phyloP scores from a whole-genome alignment of 2,113 vertebrate genomes.

The Menidia beryllina region DNA sequence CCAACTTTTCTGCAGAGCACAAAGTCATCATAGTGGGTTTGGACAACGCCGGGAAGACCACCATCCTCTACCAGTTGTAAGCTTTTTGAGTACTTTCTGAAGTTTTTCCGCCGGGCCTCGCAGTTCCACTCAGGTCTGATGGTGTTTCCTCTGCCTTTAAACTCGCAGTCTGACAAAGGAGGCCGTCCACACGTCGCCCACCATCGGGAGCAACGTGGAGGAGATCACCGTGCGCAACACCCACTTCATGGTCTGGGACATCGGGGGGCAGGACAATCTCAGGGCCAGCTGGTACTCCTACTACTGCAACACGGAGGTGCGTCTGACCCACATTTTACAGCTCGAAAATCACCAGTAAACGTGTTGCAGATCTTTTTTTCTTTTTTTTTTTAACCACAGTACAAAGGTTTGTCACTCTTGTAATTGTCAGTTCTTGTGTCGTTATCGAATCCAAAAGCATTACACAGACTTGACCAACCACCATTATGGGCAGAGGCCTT shows the following conservation, averaged over 20 bases:
- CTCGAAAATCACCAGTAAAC: neutral
- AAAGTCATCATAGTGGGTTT: conserved; percentile 88
- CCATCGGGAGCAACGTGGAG: conserved; percentile 88
- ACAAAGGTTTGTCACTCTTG: neutral
- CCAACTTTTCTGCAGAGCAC: conserved; percentile 80
- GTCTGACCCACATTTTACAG: rapidly evolving
- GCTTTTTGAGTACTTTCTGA: conserved; percentile 31
- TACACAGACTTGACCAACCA: rapidly evolving
- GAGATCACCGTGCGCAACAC: conserved; percentile 84
- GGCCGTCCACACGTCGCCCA: conserved; percentile 86
- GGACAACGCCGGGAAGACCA: conserved; percentile 89
- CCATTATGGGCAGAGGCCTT: conserved; percentile 1
- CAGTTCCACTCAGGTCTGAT: neutral
- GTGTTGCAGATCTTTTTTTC: neutral
- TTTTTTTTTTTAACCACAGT: no score
- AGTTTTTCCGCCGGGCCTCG: rapidly evolving
- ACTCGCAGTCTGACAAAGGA: conserved; percentile 87
- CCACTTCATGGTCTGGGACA: conserved; percentile 88
- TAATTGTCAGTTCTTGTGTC: neutral
- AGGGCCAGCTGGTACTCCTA: conserved; percentile 85
- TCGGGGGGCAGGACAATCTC: conserved; percentile 86
- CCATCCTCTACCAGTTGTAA: conserved; percentile 89
- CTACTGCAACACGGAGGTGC: conserved; percentile 87
- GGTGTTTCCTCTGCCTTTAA: neutral
- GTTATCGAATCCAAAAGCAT: neutral